phyloP scores from a whole-genome alignment of 2,113 vertebrate species.

The Lipophrys pholis region DNA sequence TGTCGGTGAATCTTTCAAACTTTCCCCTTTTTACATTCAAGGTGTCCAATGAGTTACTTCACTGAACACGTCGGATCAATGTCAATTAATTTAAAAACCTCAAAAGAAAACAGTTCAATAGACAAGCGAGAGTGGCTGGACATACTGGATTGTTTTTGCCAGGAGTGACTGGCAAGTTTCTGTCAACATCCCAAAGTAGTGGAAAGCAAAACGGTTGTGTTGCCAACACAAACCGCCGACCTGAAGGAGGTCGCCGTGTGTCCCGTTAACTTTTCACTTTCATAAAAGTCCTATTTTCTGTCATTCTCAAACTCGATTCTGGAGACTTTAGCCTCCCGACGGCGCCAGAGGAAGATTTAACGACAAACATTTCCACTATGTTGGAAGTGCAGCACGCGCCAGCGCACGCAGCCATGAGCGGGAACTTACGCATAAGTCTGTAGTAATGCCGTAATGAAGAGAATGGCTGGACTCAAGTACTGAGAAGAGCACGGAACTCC shows the following conservation, averaged over 20 bases:
- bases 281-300: neutral
- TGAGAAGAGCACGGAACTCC: slow-evolving; percentile 46
- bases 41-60: neutral
- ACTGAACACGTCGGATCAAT: neutral
- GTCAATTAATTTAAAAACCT: slow-evolving; percentile 4
- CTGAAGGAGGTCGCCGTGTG: slow-evolving; percentile 6
- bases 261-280: neutral
- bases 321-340: neutral
- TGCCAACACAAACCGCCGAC: slow-evolving; percentile 24
- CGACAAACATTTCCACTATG: slow-evolving; percentile 26
- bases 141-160: neutral
- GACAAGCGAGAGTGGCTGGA: neutral
- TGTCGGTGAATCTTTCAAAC: neutral
- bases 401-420: slow-evolving; percentile 18
- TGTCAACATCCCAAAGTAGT: neutral
- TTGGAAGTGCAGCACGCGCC: slow-evolving; percentile 33
- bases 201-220: slow-evolving; percentile 13
- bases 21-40: neutral
- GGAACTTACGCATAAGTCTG: slow-evolving; percentile 18
- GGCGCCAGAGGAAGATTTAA: slow-evolving; percentile 6
- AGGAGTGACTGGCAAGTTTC: slow-evolving; percentile 5
- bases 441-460: slow-evolving; percentile 45
- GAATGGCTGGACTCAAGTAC: slow-evolving; percentile 43
- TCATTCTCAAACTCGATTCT: neutral
- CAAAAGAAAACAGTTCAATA: neutral